Evolutionary conservation across 1,140 invertebrate genomes (phyloP), one percentile per base, ranked within the genome.

Genomic region (Orchesella cincta): DNA sequence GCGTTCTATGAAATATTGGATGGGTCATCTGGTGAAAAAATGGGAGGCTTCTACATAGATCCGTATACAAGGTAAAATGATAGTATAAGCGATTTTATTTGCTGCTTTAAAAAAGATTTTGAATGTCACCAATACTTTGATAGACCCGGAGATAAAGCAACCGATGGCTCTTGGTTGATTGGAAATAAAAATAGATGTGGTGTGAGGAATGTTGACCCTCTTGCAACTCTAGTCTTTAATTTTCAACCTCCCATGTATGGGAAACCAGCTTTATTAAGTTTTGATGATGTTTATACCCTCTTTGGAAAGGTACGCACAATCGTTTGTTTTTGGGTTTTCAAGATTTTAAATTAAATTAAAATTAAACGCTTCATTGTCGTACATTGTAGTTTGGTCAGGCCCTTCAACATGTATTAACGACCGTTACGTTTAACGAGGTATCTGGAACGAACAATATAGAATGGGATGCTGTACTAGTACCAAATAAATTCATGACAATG

Each of bases 391-490:
- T 98, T 86, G 96, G 96, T 3, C 90, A 92, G 81, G 88, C 90
- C 0, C 85, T 98, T 12, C 92, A 96, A 82, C 92, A 95, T 86
- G 84, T 96, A 76, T 85, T 98, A 34, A 93, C 92, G 1, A 90
- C 89, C 83, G 90, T 91, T 0, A 90, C 91, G 1, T 95, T 94
- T 83, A 88, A 90, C n/a, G 93, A 96, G 85, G 88, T 96, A 0
- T 89, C 93, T 8, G 94, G 94, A 0, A 85, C 94, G 1, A 92
- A 90, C 0, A 95, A 94, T 84, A 89, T 97, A 0, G 95, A 98
- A 86, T 96, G 93, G 93, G 96, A 98, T 86, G 92, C 93, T 16
- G 90, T 92, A 0, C 90, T 92, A 83, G 89, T 96, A 0, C 91
- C 91, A 57, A 89, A 91, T 0, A 87, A 93, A 82, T 92, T 97